Evolutionary conservation across 2,888 invertebrate species (phyloP).

Genomic region (Dexiosoma caninum): DNA sequence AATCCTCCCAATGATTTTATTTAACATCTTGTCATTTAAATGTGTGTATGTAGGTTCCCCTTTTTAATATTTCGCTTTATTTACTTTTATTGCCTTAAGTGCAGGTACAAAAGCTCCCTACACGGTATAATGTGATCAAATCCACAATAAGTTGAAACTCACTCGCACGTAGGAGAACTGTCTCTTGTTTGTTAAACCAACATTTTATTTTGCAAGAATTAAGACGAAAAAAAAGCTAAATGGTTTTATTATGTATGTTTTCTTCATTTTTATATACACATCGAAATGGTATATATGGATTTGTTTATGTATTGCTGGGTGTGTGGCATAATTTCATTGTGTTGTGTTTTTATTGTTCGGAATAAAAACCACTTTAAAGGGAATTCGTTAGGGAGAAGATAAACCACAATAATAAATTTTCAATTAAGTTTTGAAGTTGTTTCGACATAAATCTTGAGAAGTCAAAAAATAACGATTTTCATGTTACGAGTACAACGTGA

Average conservation of each 20-base stretch:
- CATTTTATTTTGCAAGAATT: constrained; percentile 16
- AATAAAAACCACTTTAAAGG: too few relatives aligned
- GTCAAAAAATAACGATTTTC: too few relatives aligned
- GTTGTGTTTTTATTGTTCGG: not conserved
- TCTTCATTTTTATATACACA: not conserved
- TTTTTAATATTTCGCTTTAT: not conserved
- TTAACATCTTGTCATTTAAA: not conserved
- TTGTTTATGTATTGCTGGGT: too few relatives aligned
- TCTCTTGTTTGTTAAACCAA: not conserved
- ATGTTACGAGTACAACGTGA: too few relatives aligned
- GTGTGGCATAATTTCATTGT: too few relatives aligned
- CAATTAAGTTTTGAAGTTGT: too few relatives aligned
- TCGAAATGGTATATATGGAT: too few relatives aligned
- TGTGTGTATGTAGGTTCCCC: not conserved
- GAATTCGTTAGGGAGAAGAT: too few relatives aligned
- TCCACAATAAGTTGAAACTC: not conserved
- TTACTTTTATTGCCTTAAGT: constrained; percentile 7
- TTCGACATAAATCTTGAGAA: too few relatives aligned
- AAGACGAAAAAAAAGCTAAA: constrained; percentile 12
- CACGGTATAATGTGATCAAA: not conserved
- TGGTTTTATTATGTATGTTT: not conserved
- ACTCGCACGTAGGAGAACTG: not conserved
- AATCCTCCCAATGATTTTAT: constrained; percentile 9
- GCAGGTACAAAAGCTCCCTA: constrained; percentile 4
- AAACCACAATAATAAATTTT: too few relatives aligned